These are phyloP conservation scores for Percopsis transmontana DNA, from an alignment of 2,113 vertebrate genomes.

Conservation along the genomic window DNA sequence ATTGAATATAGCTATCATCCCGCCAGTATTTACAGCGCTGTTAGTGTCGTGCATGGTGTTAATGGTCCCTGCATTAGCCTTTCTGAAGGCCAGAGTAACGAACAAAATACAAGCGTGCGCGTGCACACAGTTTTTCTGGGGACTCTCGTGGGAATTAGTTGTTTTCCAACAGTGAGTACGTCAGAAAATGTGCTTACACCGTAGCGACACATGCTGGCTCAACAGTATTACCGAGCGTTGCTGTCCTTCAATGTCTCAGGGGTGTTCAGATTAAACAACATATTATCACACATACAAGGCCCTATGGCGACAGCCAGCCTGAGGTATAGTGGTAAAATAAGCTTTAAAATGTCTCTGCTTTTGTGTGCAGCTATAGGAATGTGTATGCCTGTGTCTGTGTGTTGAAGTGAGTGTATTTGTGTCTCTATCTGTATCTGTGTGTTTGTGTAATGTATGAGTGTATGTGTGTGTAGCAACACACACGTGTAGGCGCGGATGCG, in stretches of 20 bases:
- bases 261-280: conserved; percentile 57
- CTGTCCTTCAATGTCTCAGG: conserved; percentile 65
- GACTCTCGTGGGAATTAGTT: conserved; percentile 58
- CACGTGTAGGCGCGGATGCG: conserved; percentile 17
- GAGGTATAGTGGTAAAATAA: conserved; percentile 27
- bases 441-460: conserved; percentile 15
- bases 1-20: conserved; percentile 65
- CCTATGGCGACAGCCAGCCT: conserved; percentile 23
- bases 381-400: background rate
- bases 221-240: conserved; percentile 57
- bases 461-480: conserved; percentile 1
- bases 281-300: conserved; percentile 30
- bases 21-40: conserved; percentile 67
- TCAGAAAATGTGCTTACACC: conserved; percentile 73
- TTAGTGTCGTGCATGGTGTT: conserved; percentile 58
- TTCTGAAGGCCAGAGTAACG: conserved; percentile 58
- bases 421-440: conserved; percentile 21
- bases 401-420: background rate
- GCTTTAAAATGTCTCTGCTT: background rate
- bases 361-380: background rate
- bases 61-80: conserved; percentile 65
- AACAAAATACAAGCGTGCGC: conserved; percentile 40
- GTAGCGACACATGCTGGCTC: conserved; percentile 66
- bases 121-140: conserved; percentile 22
- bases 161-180: conserved; percentile 64